Evolutionary conservation across 1,140 invertebrate species (phyloP).

Genomic region (Chironomus tepperi): DNA sequence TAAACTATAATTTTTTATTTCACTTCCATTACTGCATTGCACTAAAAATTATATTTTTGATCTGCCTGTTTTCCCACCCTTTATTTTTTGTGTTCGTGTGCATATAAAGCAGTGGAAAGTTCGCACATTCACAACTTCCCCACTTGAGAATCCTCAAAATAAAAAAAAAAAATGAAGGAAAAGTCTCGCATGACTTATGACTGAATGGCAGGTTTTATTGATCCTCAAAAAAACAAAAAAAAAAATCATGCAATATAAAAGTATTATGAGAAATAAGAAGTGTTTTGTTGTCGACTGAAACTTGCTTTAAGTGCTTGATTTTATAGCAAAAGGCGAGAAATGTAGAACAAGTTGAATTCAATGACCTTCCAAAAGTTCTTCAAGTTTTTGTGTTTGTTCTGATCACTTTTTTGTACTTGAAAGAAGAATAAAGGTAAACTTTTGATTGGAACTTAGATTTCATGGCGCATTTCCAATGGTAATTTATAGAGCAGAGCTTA

Average conservation of each 20-base stretch:
- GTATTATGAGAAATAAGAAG: background rate
- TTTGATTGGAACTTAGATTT: too few species aligned
- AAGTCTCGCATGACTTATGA: background rate
- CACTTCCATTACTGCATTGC: too few species aligned
- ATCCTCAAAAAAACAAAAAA: constrained; percentile 4
- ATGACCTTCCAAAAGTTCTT: background rate
- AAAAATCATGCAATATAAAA: background rate
- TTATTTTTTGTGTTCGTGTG: too few species aligned
- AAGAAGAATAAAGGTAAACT: too few species aligned
- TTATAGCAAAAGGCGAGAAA: constrained; percentile 2
- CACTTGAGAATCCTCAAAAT: background rate
- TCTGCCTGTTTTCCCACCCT: too few species aligned
- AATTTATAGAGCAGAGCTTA: too few species aligned
- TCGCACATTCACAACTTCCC: background rate
- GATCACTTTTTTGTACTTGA: background rate
- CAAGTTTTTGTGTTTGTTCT: background rate
- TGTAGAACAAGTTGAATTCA: background rate
- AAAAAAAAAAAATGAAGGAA: background rate
- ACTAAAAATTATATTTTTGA: too few species aligned
- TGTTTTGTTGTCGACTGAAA: constrained; percentile 1
- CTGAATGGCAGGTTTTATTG: background rate
- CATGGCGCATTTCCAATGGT: too few species aligned
- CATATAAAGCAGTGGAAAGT: background rate
- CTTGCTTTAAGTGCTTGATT: background rate
- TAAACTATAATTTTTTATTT: too few species aligned